Evolutionary conservation across 2,797 vertebrate genomes (phyloP).

Genomic region (Cetoscarus ocellatus): DNA sequence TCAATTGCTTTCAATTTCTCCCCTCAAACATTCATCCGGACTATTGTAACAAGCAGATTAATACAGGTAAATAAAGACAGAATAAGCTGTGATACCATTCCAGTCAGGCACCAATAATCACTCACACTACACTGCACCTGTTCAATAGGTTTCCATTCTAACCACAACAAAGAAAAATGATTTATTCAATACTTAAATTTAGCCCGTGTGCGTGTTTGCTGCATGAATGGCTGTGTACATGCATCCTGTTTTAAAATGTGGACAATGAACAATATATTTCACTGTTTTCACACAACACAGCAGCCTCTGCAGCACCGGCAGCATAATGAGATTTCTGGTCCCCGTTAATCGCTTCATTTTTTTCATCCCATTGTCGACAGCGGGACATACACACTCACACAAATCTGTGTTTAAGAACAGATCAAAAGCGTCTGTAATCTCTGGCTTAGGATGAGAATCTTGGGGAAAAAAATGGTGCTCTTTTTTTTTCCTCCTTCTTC

Average conservation of each 20-base stretch:
- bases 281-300: slow-evolving; percentile 34
- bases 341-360: slow-evolving; percentile 60
- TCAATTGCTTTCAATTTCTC: slow-evolving; percentile 77
- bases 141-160: slow-evolving; percentile 33
- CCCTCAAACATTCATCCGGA: slow-evolving; percentile 73
- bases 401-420: slow-evolving; percentile 72
- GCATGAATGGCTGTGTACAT: slow-evolving; percentile 24
- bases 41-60: slow-evolving; percentile 76
- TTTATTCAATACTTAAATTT: slow-evolving; percentile 51
- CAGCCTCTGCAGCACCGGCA: slow-evolving; percentile 38
- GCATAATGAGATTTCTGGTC: slow-evolving; percentile 72
- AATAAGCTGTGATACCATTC: slow-evolving; percentile 64
- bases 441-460: slow-evolving; percentile 61
- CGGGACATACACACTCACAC: slow-evolving; percentile 51
- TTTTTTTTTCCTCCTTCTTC: slow-evolving; percentile 23
- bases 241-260: slow-evolving; percentile 24
- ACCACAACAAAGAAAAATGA: slow-evolving; percentile 30
- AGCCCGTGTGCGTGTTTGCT: slow-evolving; percentile 20
- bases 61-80: slow-evolving; percentile 80
- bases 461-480: slow-evolving; percentile 26
- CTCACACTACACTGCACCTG: slow-evolving; percentile 58
- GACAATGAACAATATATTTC: slow-evolving; percentile 23
- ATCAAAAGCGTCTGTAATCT: slow-evolving; percentile 75
- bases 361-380: slow-evolving; percentile 54
- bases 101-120: slow-evolving; percentile 60